These are phyloP conservation scores for Gambelia wislizenii DNA, from an alignment of 2,797 vertebrate species.

Conservation along the genomic window DNA sequence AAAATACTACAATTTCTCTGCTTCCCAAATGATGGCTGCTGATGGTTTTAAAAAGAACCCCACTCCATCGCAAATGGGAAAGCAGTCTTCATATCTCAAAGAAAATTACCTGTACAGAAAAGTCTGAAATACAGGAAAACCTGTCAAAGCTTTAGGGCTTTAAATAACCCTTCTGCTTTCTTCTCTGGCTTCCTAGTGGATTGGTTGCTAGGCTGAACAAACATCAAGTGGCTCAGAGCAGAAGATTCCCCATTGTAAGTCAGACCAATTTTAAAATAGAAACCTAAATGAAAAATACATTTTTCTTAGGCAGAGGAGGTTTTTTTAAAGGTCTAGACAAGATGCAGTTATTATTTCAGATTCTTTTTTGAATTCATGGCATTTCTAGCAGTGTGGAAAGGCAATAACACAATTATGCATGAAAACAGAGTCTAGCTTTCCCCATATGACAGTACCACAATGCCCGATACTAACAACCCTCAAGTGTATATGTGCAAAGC, in stretches of 20 bases:
- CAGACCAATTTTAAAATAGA: conserved; percentile 13
- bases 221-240: conserved; percentile 3
- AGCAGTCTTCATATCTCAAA: conserved; percentile 20
- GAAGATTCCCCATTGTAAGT: neutral
- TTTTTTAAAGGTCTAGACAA: conserved; percentile 2
- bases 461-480: conserved; percentile 45
- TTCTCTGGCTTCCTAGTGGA: neutral
- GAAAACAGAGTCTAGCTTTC: conserved; percentile 42
- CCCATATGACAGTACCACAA: conserved; percentile 47
- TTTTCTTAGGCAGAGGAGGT: conserved; percentile 3
- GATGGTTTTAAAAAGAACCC: conserved; percentile 40
- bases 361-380: conserved; percentile 12
- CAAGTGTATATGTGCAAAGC: neutral
- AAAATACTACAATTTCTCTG: conserved; percentile 58
- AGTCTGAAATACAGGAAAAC: neutral
- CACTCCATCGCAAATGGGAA: conserved; percentile 31
- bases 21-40: conserved; percentile 46
- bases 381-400: conserved; percentile 21
- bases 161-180: conserved; percentile 11
- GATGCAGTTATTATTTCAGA: conserved; percentile 3
- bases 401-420: conserved; percentile 35
- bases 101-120: conserved; percentile 24
- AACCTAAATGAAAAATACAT: neutral
- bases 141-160: conserved; percentile 10
- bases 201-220: conserved; percentile 16